Conservation (phyloP, 1,140 invertebrate species). For the Leptonema lineaticorne region DNA sequence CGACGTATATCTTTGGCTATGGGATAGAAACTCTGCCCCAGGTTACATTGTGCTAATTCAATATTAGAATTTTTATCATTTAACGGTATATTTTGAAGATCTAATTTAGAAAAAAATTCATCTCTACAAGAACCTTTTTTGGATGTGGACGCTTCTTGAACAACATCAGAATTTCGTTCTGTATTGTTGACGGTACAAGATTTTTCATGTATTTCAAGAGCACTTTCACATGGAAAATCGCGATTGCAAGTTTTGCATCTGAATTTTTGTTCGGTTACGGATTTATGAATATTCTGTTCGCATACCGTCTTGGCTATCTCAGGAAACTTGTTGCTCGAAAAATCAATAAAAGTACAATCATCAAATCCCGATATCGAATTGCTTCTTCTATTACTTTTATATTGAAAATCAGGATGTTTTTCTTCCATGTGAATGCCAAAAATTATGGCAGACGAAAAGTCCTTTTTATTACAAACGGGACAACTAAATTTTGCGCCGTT, state of each 20-base stretch:
- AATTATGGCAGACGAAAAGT: slow-evolving; percentile 60
- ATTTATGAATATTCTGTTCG: slow-evolving; percentile 67
- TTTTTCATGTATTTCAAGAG: slow-evolving; percentile 67
- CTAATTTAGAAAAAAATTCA: slow-evolving; percentile 78
- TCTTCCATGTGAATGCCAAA: slow-evolving; percentile 70
- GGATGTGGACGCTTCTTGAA: slow-evolving; percentile 34
- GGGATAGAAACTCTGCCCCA: slow-evolving; percentile 34
- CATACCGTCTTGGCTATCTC: slow-evolving; percentile 72
- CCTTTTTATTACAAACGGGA: slow-evolving; percentile 61
- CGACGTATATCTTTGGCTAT: slow-evolving; percentile 15
- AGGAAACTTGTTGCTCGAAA: slow-evolving; percentile 75
- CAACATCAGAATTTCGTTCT: slow-evolving; percentile 4
- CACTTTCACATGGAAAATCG: slow-evolving; percentile 73
- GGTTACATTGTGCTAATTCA: too few relatives aligned
- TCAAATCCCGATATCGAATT: slow-evolving; percentile 63
- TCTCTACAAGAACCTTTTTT: slow-evolving; percentile 64
- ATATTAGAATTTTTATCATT: too few relatives aligned
- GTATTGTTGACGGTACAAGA: slow-evolving; percentile 53
- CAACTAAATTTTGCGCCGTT: slow-evolving; percentile 52
- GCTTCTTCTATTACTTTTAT: slow-evolving; percentile 60
- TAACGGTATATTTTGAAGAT: slow-evolving; percentile 69
- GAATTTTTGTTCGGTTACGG: slow-evolving; percentile 65
- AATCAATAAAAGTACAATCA: slow-evolving; percentile 77
- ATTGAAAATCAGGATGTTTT: slow-evolving; percentile 67
- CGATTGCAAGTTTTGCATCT: slow-evolving; percentile 70